Base-by-base conservation (phyloP, 2,797 vertebrate genomes). In the Micrastur ruficollis region DNA sequence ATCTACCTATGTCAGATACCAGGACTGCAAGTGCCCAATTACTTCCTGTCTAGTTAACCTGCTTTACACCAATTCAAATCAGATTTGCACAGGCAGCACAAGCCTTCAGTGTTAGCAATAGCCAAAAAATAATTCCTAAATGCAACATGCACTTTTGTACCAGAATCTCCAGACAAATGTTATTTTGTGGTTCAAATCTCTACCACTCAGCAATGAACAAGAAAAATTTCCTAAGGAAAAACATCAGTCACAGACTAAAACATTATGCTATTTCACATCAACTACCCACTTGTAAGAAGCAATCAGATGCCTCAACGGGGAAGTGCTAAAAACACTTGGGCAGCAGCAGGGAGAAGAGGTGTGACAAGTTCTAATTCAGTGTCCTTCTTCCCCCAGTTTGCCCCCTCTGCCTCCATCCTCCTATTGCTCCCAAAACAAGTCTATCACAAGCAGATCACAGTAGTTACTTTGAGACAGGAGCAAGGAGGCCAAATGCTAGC, bases 231-330 rank as follows among this genome's bases (percentile, higher is more conserved):
- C 34, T 10, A 22, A 78, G 27, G 40, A 72, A 61, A 85, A 86
- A 34, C 27, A 58, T 9, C 2, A 49, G 15, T 21, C 47, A 44
- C 20, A 58, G 25, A 22, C 20, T 40, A 56, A 50, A 80, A 29
- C 5, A 14, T 18, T 2, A 12, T 1, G 2, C 20, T 78, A 9
- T 73, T 56, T 86, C 68, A 55, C 52, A 81, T 34, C 22, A 7
- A 5, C 34, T 38, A n/a, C n/a, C 29, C 49, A 32, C 44, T 53
- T 42, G 44, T n/a, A 23, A 63, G 85, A 20, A 63, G 25, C n/a
- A 67, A 44, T 0, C 3, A 73, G 9, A 81, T 16, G 13, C 14
- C 27, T 56, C 11, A 2, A 11, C 4, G 3, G 3, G 14, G 17
- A 68, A 83, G 11, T 8, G 32, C 67, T 46, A 56, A 71, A 86